phyloP scores from a whole-genome alignment of 1,140 invertebrate species.

The Conus betulinus region DNA sequence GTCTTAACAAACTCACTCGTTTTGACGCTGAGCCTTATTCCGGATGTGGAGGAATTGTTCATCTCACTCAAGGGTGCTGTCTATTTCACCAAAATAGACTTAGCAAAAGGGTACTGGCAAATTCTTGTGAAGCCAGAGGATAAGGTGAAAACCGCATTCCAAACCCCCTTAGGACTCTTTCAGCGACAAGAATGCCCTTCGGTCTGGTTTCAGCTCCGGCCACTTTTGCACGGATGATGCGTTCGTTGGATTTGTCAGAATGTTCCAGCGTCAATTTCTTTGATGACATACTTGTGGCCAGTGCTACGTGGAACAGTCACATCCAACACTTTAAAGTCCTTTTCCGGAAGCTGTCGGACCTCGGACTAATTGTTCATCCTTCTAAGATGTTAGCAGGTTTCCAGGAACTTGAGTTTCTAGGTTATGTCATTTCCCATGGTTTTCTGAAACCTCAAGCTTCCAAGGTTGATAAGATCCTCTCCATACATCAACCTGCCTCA shows the following conservation, averaged over 20 bases:
- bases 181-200: background rate
- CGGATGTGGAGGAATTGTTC: background rate
- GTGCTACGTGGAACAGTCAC: background rate
- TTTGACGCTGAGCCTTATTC: background rate
- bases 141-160: background rate
- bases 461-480: background rate
- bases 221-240: background rate
- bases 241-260: background rate
- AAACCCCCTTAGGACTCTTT: background rate
- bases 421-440: background rate
- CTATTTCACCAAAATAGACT: background rate
- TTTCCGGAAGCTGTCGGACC: background rate
- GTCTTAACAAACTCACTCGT: background rate
- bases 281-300: background rate
- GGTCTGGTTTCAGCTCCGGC: background rate
- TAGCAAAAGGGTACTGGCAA: background rate
- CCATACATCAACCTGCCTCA: background rate
- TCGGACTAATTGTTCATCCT: background rate
- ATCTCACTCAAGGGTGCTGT: background rate
- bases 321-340: background rate
- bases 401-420: background rate
- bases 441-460: background rate
- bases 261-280: background rate
- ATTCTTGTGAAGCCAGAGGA: background rate
- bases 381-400: background rate